A percentile compares a stretch with the other conserved stretches of the same genome.
phyloP scores from a whole-genome alignment of 2,888 invertebrate genomes.

The Thera britannica region DNA sequence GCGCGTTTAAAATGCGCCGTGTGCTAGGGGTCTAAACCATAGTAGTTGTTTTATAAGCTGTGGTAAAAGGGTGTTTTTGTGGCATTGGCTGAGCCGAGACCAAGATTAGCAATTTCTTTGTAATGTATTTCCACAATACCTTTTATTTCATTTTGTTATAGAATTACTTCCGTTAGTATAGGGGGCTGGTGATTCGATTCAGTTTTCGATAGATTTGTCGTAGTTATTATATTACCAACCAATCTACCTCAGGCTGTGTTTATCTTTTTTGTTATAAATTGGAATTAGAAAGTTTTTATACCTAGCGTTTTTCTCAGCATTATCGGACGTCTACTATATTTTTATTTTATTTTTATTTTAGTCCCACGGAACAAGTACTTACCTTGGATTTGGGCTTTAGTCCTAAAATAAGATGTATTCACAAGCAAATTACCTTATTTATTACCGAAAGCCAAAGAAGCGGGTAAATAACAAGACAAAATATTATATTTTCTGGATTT shows the following conservation, averaged over 20 bases:
- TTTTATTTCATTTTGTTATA: conserved; percentile 22
- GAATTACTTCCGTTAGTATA: conserved; percentile 22
- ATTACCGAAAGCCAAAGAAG: too few species aligned
- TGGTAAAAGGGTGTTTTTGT: conserved; percentile 25
- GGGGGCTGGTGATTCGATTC: conserved; percentile 7
- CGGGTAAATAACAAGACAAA: too few species aligned
- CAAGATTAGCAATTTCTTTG: conserved; percentile 31
- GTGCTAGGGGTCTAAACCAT: neutral
- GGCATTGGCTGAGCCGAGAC: conserved; percentile 16
- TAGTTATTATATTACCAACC: conserved; percentile 5
- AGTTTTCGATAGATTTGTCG: conserved; percentile 13
- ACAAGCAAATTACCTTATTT: too few species aligned
- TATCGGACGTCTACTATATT: too few species aligned
- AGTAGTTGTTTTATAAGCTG: conserved; percentile 14
- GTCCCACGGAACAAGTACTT: too few species aligned
- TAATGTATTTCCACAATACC: conserved; percentile 31
- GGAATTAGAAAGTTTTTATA: too few species aligned
- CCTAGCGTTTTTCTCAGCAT: too few species aligned
- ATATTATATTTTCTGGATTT: too few species aligned
- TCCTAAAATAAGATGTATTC: too few species aligned
- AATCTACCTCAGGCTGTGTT: neutral
- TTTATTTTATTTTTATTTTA: too few species aligned
- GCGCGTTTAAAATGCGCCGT: too few species aligned
- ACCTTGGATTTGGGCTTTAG: too few species aligned
- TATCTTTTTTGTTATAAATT: neutral